A percentile compares a stretch with the other conserved stretches of the same genome.
These are phyloP conservation scores for Ptilodon capucinus DNA, from an alignment of 2,888 invertebrate genomes.

Conservation along the genomic window DNA sequence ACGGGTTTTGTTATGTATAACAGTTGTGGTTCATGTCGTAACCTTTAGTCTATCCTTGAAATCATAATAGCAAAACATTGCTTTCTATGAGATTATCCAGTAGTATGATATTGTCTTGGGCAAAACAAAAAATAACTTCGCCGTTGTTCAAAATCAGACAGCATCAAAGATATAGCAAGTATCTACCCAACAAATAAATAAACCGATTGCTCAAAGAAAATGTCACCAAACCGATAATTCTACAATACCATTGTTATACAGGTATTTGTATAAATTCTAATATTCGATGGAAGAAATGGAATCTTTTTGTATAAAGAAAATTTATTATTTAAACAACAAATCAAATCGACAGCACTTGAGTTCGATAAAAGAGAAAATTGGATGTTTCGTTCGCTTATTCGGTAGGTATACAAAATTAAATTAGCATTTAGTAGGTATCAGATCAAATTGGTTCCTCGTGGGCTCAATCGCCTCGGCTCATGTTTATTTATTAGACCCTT, in stretches of 20 bases:
- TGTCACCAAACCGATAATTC: neutral
- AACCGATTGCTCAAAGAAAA: neutral
- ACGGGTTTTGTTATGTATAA: too few species aligned
- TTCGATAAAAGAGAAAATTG: constrained; percentile 44
- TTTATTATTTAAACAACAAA: constrained; percentile 14
- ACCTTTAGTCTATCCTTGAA: too few species aligned
- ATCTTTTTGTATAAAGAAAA: constrained; percentile 3
- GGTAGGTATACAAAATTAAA: constrained; percentile 56
- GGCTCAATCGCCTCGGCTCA: constrained; percentile 56
- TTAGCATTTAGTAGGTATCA: constrained; percentile 68
- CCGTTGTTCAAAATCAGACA: too few species aligned
- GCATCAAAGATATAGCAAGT: too few species aligned
- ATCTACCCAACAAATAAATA: neutral
- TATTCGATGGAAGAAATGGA: constrained; percentile 6
- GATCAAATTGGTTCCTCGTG: constrained; percentile 59
- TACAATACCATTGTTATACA: neutral
- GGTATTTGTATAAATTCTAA: constrained; percentile 7
- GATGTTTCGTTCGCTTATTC: constrained; percentile 40
- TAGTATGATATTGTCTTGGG: too few species aligned
- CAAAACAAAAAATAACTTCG: too few species aligned
- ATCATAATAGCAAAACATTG: too few species aligned
- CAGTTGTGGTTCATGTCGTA: too few species aligned
- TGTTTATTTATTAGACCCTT: constrained; percentile 75
- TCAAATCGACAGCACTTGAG: constrained; percentile 29
- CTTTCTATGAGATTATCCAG: too few species aligned